A percentile compares a stretch with the other conserved stretches of the same genome.
These are phyloP conservation scores for Acanthacorydalis orientalis DNA, from an alignment of 2,888 invertebrate genomes.

Conservation along the genomic window DNA sequence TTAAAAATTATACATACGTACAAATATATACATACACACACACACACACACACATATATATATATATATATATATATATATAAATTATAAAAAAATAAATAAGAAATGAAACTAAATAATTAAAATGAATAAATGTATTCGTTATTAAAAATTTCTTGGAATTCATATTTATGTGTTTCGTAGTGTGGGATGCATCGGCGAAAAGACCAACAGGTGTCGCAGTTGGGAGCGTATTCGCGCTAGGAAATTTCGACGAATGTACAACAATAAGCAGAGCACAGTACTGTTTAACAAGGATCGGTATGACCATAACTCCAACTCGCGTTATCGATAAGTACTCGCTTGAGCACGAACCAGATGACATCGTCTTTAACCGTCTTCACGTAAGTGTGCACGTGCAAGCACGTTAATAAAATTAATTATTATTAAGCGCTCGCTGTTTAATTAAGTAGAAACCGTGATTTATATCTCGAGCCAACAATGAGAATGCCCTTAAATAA, in stretches of 20 bases:
- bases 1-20: too few species aligned
- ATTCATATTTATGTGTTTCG: conserved; percentile 9
- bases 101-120: too few species aligned
- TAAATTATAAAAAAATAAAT: too few species aligned
- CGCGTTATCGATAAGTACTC: conserved; percentile 14
- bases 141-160: too few species aligned
- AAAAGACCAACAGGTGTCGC: conserved; percentile 37
- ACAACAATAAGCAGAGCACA: conserved; percentile 22
- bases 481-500: too few species aligned
- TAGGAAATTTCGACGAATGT: conserved; percentile 46
- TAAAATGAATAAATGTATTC: too few species aligned
- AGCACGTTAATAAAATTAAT: background rate
- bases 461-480: too few species aligned
- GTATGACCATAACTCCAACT: conserved; percentile 13
- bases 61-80: too few species aligned
- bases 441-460: too few species aligned
- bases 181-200: conserved; percentile 45
- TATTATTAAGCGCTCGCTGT: background rate
- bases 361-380: background rate
- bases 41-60: too few species aligned
- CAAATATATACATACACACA: too few species aligned
- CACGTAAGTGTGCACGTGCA: background rate
- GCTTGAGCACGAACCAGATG: background rate
- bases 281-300: conserved; percentile 18
- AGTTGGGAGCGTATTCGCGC: conserved; percentile 36